Base-by-base conservation (phyloP, 2,888 invertebrate genomes). In the Tyria jacobaeae region DNA sequence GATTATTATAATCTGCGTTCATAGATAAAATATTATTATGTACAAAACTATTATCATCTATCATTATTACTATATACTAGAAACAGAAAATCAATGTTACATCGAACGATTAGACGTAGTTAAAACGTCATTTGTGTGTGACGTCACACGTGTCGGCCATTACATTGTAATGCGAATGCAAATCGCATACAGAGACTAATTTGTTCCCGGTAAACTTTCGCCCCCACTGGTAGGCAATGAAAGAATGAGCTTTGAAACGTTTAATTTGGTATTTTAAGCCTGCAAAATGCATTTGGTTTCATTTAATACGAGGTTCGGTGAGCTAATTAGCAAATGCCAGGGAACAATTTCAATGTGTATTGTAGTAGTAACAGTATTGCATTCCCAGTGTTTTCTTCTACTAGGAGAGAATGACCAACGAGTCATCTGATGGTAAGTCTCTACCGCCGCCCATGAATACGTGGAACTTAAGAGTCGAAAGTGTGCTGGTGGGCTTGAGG, bases 131-230 rank as follows among this genome's bases (percentile, higher is more conserved):
- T 50, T 37, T 49, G 48, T 61, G 56, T 58, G 60, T 66, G 66
- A 75, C 68, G 60, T 62, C 62, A 62, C 62, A 55, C 49, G 62
- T 66, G 56, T 49, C 27, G 31, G 35, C 63, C 63, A 76, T 73
- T 70, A 70, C 58, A 31, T 51, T 6, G 58, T 59, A 64, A 70
- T 64, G 53, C 79, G 76, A 83, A 89, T 89, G 89, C 89, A 90
- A 88, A 89, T 89, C 84, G 84, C 75, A 72, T 68, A 79, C 71
- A 62, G 71, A 73, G 74, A 77, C 86, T 87, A 87, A 89, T 88
- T 86, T 85, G 83, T 77, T 80, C 68, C 78, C 77, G 82, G 83
- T 82, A 82, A 82, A 87, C 87, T 86, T 73, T 14, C 17, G n/a
- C 41, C 49, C 54, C 53, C 34, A 31, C 54, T 24, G 39, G 24